Conservation (phyloP, 2,888 invertebrate species). For the Scelioninae gen. 2 region DNA sequence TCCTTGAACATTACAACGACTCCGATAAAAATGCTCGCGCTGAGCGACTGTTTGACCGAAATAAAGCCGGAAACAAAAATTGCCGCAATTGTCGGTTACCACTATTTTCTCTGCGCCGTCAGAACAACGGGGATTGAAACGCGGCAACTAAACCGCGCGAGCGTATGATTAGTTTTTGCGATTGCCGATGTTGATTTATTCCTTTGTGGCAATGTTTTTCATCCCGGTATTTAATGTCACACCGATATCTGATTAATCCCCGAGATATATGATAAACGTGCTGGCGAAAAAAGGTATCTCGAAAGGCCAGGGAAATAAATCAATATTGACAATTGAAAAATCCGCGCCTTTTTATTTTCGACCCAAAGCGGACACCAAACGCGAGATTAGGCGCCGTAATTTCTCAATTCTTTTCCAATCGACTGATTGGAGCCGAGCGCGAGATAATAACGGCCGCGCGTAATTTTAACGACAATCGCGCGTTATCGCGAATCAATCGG, state of each 20-base stretch:
- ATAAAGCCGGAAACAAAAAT: too few species aligned
- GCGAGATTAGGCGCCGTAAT: conserved; percentile 10
- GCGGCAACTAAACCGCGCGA: too few species aligned
- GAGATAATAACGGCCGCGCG: not conserved
- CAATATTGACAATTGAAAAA: conserved; percentile 43
- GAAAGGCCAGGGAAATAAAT: conserved; percentile 33
- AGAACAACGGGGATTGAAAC: conserved; percentile 3
- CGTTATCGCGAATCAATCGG: conserved; percentile 3
- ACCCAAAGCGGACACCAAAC: not conserved
- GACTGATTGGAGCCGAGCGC: not conserved
- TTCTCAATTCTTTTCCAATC: not conserved
- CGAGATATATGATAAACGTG: conserved; percentile 32
- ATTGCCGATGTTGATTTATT: conserved; percentile 45
- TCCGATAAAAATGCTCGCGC: too few species aligned
- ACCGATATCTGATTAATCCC: conserved; percentile 47
- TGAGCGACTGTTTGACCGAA: too few species aligned
- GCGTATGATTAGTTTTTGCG: conserved; percentile 36
- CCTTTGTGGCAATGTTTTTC: conserved; percentile 29
- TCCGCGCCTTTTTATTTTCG: conserved; percentile 14
- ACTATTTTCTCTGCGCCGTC: not conserved
- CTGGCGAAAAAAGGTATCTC: conserved; percentile 14
- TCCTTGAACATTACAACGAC: too few species aligned
- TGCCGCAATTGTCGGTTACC: too few species aligned
- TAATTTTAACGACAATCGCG: too few species aligned
- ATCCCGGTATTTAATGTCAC: conserved; percentile 36